Base-by-base conservation (phyloP, 2,113 vertebrate genomes). In the Tragelaphus buxtoni region DNA sequence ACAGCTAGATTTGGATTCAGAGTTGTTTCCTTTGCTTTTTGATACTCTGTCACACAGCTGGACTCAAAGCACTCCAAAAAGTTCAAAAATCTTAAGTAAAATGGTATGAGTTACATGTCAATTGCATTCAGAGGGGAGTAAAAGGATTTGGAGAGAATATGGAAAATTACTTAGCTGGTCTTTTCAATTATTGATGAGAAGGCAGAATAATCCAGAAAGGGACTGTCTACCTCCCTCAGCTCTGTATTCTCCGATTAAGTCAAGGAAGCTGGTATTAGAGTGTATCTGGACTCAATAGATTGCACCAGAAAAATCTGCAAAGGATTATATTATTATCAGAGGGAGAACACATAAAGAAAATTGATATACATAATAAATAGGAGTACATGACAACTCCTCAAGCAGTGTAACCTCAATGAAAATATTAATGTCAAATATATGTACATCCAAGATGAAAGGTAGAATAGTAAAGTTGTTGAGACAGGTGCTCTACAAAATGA, bases 231-330 rank as follows among this genome's bases (percentile, higher is more conserved):
- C 74, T 97, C 90, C 96, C 91, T 96, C 24, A 94, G 72, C 93
- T 95, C 58, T 96, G 95, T 77, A 85, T 97, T 87, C 69, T 88
- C 92, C 89, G 90, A 95, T 97, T 97, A 97, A 95, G 87, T 97
- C 32, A 47, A 93, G 58, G 81, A 90, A 91, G 55, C 87, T 91
- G 60, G 20, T 95, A 91, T 51, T n/a, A 60, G 61, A 89, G 16
- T 95, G 18, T 74, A 84, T n/a, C 42, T 53, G 14, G 28, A 85
- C 90, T 96, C 90, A 93, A 32, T 94, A 85, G 49, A 91, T 90
- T 85, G 39, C 30, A 92, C 47, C 53, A 95, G 79, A 93, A 96
- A 97, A 96, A 86, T 91, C 55, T 97, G 76, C 51, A 81, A 91
- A 87, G 39, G 32, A 84, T 97, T 95, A 91, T 88, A 14, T 97